Evolutionary conservation across 64 coral and sea anemone species (phyloP).

Genomic region (Stylophora pistillata): DNA sequence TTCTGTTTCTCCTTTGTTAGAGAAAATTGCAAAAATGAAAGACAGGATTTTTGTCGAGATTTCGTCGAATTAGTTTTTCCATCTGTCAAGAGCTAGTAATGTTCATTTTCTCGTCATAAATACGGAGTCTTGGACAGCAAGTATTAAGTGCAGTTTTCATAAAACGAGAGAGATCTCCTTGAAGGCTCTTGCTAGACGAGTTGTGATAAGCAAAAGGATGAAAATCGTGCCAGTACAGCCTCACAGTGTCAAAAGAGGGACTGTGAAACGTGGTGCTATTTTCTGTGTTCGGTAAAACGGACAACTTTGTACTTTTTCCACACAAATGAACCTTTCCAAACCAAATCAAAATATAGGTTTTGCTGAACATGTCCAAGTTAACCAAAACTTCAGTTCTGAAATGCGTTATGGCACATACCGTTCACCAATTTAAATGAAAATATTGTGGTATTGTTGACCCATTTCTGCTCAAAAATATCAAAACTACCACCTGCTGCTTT

Average conservation of each 20-base stretch:
- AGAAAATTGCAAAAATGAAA: constrained; percentile 42
- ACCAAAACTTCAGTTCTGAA: not conserved
- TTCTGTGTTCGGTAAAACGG: not conserved
- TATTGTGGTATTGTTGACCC: not conserved
- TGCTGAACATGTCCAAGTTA: not conserved
- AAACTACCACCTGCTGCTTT: not conserved
- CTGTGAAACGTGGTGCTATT: not conserved
- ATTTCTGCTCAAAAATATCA: not conserved
- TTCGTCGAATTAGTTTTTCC: constrained; percentile 27
- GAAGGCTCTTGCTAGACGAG: not conserved
- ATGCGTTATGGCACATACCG: not conserved
- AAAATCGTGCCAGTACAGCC: not conserved
- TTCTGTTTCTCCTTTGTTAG: not conserved
- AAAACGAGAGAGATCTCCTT: not conserved
- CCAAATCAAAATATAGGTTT: not conserved
- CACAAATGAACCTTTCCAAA: not conserved
- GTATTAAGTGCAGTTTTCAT: not conserved
- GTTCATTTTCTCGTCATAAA: not conserved
- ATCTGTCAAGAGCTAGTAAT: constrained; percentile 29
- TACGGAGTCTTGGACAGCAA: not conserved
- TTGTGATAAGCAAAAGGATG: constrained; percentile 16
- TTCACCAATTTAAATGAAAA: not conserved
- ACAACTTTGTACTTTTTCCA: not conserved
- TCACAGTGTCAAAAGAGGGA: not conserved
- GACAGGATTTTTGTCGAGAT: not conserved